Evolutionary conservation across 2,113 vertebrate genomes (phyloP), one percentile per base, ranked within the genome.

Genomic region (Spilogale gracilis): DNA sequence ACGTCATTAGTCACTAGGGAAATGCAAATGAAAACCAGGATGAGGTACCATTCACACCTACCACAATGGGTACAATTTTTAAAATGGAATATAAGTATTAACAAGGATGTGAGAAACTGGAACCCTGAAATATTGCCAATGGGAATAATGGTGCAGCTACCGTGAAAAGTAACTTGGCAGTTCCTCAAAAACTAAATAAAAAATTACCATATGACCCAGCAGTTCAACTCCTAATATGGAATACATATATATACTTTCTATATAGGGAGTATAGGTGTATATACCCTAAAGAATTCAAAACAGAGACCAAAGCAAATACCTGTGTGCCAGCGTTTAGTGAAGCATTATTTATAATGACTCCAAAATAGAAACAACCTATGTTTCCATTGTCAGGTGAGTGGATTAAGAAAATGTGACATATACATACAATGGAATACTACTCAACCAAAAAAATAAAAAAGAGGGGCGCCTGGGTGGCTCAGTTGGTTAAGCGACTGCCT

Each of bases 1-100:
- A 43, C 17, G 20, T 52, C 27, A 43, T 67, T 58, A 54, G 27
- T 93, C 65, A 48, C 73, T 71, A 65, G 54, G 30, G 18, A 79
- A 91, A 88, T 82, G 5, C 14, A 92, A 91, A 84, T 84, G 25
- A 73, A 92, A 95, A 87, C 18, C 60, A 95, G 4, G 74, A 78
- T 52, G 61, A 90, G 38, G 61, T 43, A 85, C 14, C 5, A 81
- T 89, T 93, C 45, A 94, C 4, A 76, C 13, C 18, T 87, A 60
- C 60, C 58, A 93, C 3, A 9, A 87, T 52, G 21, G 27, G 4
- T 82, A 56, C 30, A 78, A 13, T 43, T 89, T 32, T 48, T 71
- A 81, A 82, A 92, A 52, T 85, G 54, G 17, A 67, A 58, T 69
- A 60, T 8, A 96, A 82, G 17, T 30, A 32, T 43, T 69, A n/a